phyloP scores from a whole-genome alignment of 2,888 invertebrate species.

The Encarsia formosa region DNA sequence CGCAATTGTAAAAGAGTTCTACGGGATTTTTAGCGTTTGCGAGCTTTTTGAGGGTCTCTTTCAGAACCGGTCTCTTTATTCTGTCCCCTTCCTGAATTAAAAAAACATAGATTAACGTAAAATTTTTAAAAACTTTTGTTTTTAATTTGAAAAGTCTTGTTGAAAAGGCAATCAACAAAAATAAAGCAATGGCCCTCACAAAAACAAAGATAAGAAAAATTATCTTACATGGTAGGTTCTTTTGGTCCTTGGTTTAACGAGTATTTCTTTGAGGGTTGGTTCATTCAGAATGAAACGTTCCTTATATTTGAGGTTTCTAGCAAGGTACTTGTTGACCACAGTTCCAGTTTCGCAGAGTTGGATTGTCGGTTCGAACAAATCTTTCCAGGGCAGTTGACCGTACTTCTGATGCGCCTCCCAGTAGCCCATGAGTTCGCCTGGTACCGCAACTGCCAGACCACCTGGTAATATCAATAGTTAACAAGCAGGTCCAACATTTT shows the following conservation, averaged over 20 bases:
- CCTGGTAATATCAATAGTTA: too few species aligned
- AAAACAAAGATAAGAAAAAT: too few species aligned
- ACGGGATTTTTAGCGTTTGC: conserved; percentile 58
- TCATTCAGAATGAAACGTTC: conserved; percentile 57
- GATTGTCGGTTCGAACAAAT: conserved; percentile 75
- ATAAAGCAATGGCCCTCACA: too few species aligned
- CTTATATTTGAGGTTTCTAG: conserved; percentile 55
- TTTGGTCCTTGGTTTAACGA: conserved; percentile 41
- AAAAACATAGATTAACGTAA: not conserved
- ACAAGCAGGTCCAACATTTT: too few species aligned
- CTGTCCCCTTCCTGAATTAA: conserved; percentile 60
- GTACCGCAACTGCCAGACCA: conserved; percentile 77
- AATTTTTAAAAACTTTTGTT: too few species aligned
- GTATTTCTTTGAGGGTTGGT: conserved; percentile 58
- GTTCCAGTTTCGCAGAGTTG: conserved; percentile 71
- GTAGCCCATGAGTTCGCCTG: conserved; percentile 84
- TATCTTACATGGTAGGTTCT: conserved; percentile 39
- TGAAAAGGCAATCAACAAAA: too few species aligned
- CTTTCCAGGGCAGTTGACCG: conserved; percentile 74
- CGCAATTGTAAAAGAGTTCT: conserved; percentile 71
- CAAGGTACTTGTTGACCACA: conserved; percentile 64
- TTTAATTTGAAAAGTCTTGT: too few species aligned
- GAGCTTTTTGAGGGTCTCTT: conserved; percentile 66
- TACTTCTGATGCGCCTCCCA: conserved; percentile 70
- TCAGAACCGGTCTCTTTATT: conserved; percentile 63